Conservation (phyloP, 2,888 invertebrate species). For the Athetis lepigone region DNA sequence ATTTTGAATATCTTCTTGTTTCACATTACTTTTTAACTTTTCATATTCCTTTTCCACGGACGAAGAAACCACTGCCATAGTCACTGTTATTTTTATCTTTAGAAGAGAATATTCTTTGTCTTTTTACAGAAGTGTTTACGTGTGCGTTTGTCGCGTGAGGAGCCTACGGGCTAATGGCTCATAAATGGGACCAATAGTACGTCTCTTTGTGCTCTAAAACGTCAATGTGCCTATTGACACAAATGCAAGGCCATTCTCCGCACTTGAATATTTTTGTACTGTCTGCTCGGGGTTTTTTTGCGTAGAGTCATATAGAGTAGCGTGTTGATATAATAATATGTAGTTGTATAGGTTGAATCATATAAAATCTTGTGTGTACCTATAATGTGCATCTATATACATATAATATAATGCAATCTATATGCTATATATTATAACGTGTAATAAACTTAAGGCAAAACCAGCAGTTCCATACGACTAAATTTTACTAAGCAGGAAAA, state of each 20-base stretch:
- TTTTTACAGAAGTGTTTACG: conserved; percentile 13
- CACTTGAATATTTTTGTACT: conserved; percentile 25
- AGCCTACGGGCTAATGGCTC: conserved; percentile 51
- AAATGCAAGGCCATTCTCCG: conserved; percentile 55
- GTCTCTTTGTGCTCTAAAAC: conserved; percentile 56
- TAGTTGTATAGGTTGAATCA: too few species aligned
- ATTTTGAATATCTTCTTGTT: conserved; percentile 88
- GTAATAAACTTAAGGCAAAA: not conserved
- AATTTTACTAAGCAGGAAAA: not conserved
- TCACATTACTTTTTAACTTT: conserved; percentile 88
- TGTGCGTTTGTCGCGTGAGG: conserved; percentile 39
- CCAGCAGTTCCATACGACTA: not conserved
- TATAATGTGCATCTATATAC: too few species aligned
- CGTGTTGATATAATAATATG: not conserved
- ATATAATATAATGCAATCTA: too few species aligned
- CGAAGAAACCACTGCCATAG: conserved; percentile 66
- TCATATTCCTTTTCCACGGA: conserved; percentile 85
- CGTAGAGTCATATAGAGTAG: not conserved
- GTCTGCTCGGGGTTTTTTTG: conserved; percentile 12
- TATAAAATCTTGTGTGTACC: too few species aligned
- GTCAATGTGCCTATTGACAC: conserved; percentile 60
- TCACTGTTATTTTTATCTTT: conserved; percentile 33
- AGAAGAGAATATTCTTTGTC: conserved; percentile 8
- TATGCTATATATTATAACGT: too few species aligned
- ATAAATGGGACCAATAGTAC: conserved; percentile 55